Conservation (phyloP, 2,113 vertebrate genomes). For the Colossoma macropomum region DNA sequence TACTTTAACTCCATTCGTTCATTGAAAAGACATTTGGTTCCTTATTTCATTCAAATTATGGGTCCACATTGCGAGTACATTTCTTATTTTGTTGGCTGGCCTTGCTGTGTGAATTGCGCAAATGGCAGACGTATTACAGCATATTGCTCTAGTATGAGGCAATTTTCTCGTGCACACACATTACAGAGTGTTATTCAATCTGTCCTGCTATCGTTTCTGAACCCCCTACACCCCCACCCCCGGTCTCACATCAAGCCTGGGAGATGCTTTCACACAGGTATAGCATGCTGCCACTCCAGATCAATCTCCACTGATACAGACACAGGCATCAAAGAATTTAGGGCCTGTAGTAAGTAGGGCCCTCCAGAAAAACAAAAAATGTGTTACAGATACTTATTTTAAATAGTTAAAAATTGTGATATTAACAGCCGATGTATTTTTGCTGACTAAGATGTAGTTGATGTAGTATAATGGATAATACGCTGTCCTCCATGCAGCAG, state of each 20-base stretch:
- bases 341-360: conserved; percentile 10
- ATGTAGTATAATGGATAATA: no score
- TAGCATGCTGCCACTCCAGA: conserved; percentile 20
- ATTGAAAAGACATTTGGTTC: conserved; percentile 7
- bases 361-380: neutral
- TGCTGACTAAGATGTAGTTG: no score
- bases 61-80: conserved; percentile 33
- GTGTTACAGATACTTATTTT: no score
- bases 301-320: conserved; percentile 35
- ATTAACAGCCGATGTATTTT: no score
- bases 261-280: conserved; percentile 17
- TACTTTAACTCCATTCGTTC: conserved; percentile 9
- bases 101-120: conserved; percentile 31
- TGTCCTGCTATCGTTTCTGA: conserved; percentile 33
- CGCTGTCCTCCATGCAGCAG: no score
- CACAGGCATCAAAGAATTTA: conserved; percentile 26
- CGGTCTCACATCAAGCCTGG: neutral
- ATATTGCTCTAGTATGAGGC: conserved; percentile 14
- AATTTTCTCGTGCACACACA: conserved; percentile 29
- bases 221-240: neutral
- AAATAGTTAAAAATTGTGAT: no score
- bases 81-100: conserved; percentile 22
- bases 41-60: conserved; percentile 18
- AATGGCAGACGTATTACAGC: conserved; percentile 27
- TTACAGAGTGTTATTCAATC: conserved; percentile 40